Percentiles rank a stretch among this genome's conserved stretches.
Conservation (phyloP, 1,140 invertebrate genomes). For the Philotrypesis tridentata region DNA sequence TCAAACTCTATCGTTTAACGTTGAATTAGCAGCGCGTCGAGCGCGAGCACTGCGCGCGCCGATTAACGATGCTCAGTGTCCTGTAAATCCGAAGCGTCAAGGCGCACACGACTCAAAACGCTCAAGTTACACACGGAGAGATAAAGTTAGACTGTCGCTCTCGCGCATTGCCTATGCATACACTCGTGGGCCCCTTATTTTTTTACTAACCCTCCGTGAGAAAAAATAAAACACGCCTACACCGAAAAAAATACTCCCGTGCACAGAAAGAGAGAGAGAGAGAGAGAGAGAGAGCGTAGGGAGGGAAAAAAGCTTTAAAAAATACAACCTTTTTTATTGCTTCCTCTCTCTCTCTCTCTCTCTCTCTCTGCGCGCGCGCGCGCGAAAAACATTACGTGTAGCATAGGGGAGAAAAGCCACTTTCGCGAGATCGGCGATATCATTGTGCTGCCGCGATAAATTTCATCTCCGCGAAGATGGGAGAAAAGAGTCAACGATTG, state of each 20-base stretch:
- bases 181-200: too few relatives aligned
- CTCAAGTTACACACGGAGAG: neutral
- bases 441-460: neutral
- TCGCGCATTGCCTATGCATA: too few relatives aligned
- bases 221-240: neutral
- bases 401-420: neutral
- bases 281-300: too few relatives aligned
- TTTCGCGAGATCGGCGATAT: neutral
- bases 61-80: neutral
- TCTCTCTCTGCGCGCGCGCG: too few relatives aligned
- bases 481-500: conserved; percentile 5
- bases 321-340: neutral
- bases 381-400: neutral
- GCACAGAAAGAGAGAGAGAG: too few relatives aligned
- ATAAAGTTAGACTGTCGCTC: neutral
- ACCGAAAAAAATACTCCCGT: too few relatives aligned
- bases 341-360: too few relatives aligned
- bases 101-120: neutral
- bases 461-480: conserved; percentile 6
- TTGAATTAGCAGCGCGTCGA: neutral
- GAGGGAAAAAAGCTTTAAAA: neutral
- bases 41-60: neutral
- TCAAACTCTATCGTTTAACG: neutral
- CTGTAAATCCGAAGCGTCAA: neutral
- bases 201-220: neutral